Evolutionary conservation across 2,888 invertebrate species (phyloP).

Genomic region (Rhingia campestris): DNA sequence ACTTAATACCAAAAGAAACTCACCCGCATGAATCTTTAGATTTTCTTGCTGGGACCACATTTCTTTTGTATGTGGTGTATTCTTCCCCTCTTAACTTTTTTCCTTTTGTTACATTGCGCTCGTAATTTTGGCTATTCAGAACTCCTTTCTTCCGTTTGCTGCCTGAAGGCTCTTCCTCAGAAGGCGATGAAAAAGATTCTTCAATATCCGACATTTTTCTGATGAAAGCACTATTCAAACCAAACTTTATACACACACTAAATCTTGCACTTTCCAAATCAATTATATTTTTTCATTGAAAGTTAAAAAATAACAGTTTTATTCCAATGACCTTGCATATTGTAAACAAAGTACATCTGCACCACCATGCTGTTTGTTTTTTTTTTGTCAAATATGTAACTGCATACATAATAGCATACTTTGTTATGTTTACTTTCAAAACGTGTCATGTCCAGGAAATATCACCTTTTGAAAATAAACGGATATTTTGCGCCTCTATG

Average conservation of each 20-base stretch:
- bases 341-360: conserved; percentile 9
- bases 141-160: conserved; percentile 33
- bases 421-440: conserved; percentile 1
- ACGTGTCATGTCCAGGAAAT: not conserved
- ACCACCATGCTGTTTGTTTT: conserved; percentile 1
- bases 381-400: not conserved
- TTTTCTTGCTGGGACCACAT: conserved; percentile 13
- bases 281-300: not conserved
- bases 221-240: conserved; percentile 5
- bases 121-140: conserved; percentile 26
- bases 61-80: conserved; percentile 15
- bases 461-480: conserved; percentile 17
- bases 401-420: conserved; percentile 3
- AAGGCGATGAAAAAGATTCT: conserved; percentile 29
- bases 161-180: conserved; percentile 23
- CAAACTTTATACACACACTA: conserved; percentile 17
- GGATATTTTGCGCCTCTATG: not conserved
- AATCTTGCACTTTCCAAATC: conserved; percentile 10
- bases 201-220: conserved; percentile 20
- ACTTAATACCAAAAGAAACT: conserved; percentile 5
- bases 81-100: conserved; percentile 23
- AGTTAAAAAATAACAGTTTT: conserved; percentile 2
- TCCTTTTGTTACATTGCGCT: conserved; percentile 31
- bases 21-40: not conserved
- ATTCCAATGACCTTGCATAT: not conserved